phyloP scores from a whole-genome alignment of 2,113 vertebrate species.

The Ailurus styani region DNA sequence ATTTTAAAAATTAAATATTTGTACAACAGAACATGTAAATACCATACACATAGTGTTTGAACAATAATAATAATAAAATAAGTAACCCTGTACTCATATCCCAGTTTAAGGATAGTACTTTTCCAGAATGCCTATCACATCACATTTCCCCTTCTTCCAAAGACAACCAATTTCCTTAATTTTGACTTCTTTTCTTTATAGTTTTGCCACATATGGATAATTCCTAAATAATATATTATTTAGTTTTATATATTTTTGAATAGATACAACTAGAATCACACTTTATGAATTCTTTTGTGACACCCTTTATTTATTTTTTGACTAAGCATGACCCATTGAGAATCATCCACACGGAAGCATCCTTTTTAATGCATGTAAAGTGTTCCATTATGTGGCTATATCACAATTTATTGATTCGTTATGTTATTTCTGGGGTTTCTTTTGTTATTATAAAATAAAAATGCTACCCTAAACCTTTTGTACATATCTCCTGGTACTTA shows the following conservation, averaged over 20 bases:
- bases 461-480: neutral
- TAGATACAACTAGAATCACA: neutral
- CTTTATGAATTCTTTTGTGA: neutral
- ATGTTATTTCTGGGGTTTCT: neutral
- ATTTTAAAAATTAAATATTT: slow-evolving; percentile 25
- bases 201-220: neutral
- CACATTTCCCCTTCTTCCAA: neutral
- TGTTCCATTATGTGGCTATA: neutral
- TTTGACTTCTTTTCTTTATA: slow-evolving; percentile 27
- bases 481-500: neutral
- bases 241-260: neutral
- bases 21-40: neutral
- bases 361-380: neutral
- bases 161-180: neutral
- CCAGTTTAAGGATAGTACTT: neutral
- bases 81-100: neutral
- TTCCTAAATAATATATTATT: neutral
- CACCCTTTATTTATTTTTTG: neutral
- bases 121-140: neutral
- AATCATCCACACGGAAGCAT: neutral
- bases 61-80: neutral
- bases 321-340: neutral
- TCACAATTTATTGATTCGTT: slow-evolving; percentile 17
- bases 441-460: neutral
- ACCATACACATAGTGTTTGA: neutral